Conservation (phyloP, 1,140 invertebrate species). For the Chironomus striatipennis region DNA sequence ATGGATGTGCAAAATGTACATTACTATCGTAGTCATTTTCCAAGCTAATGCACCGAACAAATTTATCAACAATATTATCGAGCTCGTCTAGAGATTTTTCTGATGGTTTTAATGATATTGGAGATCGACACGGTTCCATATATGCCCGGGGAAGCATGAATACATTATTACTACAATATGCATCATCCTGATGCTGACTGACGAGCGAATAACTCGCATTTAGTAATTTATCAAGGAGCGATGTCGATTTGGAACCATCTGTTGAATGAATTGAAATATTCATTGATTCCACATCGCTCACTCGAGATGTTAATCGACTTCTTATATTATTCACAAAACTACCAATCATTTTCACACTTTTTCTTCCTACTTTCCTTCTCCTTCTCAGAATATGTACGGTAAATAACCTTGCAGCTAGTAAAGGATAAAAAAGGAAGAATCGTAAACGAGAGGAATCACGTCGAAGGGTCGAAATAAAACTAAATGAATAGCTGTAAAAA, state of each 20-base stretch:
- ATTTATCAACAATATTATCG: slow-evolving; percentile 54
- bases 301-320: not conserved
- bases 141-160: slow-evolving; percentile 29
- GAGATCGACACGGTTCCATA: slow-evolving; percentile 24
- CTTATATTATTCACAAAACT: slow-evolving; percentile 2
- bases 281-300: not conserved
- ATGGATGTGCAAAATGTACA: not conserved
- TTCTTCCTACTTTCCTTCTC: too few relatives aligned
- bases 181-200: slow-evolving; percentile 10
- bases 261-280: not conserved
- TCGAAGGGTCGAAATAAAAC: not conserved
- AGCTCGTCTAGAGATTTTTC: slow-evolving; percentile 27
- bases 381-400: not conserved
- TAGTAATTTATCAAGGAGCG: not conserved
- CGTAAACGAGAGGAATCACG: not conserved
- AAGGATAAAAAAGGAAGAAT: not conserved
- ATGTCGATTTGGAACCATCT: not conserved
- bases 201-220: slow-evolving; percentile 2
- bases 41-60: slow-evolving; percentile 52
- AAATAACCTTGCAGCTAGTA: too few relatives aligned
- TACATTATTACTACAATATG: not conserved
- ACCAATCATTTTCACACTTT: slow-evolving; percentile 14
- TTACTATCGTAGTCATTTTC: slow-evolving; percentile 37
- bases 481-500: not conserved
- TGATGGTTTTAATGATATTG: not conserved